Evolutionary conservation across 2,797 vertebrate genomes (phyloP).

Genomic region (Myotis pilosus): DNA sequence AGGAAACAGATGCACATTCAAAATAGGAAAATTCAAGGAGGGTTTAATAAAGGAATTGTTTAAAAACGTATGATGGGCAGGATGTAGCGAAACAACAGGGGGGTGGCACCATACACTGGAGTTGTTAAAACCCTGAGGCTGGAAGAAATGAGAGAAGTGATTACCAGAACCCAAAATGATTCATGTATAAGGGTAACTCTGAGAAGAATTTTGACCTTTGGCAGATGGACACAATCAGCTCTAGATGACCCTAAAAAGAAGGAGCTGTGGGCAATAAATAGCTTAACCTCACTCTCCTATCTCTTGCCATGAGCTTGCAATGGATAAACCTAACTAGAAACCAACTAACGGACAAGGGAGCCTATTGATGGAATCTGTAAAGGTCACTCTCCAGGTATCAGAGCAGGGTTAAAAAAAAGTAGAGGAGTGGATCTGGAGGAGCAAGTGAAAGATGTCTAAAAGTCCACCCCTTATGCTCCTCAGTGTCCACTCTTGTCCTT

Average conservation of each 20-base stretch:
- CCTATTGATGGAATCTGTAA: background rate
- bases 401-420: background rate
- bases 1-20: background rate
- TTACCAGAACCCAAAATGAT: background rate
- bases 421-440: background rate
- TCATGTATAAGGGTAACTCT: background rate
- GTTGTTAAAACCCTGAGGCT: background rate
- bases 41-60: background rate
- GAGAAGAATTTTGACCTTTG: background rate
- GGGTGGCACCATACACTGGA: background rate
- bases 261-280: background rate
- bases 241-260: background rate
- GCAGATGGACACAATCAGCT: background rate
- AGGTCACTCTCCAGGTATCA: background rate
- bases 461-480: background rate
- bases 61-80: background rate
- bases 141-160: background rate
- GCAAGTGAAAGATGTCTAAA: background rate
- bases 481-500: background rate
- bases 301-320: background rate
- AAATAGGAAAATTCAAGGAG: background rate
- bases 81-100: background rate
- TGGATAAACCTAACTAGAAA: background rate
- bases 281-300: background rate
- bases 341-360: background rate